Evolutionary conservation across 2,888 invertebrate species (phyloP).

Genomic region (Acholoe squamosa): DNA sequence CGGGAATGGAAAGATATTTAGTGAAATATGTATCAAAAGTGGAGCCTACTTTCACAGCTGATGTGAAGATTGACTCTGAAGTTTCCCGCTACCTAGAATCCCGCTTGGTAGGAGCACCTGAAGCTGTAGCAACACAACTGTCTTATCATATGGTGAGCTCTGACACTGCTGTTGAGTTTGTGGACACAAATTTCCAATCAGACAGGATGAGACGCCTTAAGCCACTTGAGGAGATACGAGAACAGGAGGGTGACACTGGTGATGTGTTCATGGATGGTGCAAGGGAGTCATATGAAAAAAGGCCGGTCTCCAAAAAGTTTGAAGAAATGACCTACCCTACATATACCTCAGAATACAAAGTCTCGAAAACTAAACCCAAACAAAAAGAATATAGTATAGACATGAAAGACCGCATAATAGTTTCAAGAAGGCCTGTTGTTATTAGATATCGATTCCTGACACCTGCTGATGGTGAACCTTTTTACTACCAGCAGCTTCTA

Average conservation of each 20-base stretch:
- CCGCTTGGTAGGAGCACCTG: too few species aligned
- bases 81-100: too few species aligned
- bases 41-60: not conserved
- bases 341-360: not conserved
- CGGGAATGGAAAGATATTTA: too few species aligned
- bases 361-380: not conserved
- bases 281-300: not conserved
- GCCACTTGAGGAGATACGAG: not conserved
- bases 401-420: not conserved
- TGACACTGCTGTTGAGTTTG: too few species aligned
- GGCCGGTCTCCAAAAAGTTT: not conserved
- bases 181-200: too few species aligned
- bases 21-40: too few species aligned
- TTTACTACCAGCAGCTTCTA: conserved; percentile 8
- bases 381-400: not conserved
- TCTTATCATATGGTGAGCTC: too few species aligned
- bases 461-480: not conserved
- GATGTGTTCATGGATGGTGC: conserved; percentile 10
- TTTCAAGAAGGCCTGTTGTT: not conserved
- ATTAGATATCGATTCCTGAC: not conserved
- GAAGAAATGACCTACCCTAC: conserved; percentile 8
- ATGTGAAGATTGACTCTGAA: not conserved
- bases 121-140: too few species aligned
- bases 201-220: too few species aligned
- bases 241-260: not conserved